Evolutionary conservation across 2,113 vertebrate species (phyloP).

Genomic region (Proterorhinus semilunaris): DNA sequence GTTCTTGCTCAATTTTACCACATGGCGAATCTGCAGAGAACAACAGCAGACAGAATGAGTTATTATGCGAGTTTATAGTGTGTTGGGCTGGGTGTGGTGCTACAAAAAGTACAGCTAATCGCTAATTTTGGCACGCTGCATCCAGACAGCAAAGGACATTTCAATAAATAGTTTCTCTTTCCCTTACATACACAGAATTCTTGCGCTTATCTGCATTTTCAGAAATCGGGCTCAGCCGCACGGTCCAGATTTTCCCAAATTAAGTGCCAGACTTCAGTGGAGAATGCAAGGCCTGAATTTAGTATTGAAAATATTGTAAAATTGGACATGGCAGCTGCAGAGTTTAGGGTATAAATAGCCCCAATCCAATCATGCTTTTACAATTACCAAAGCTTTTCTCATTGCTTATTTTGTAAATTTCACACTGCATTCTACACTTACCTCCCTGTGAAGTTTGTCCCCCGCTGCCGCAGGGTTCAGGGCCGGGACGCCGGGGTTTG

Average conservation of each 20-base stretch:
- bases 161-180: slow-evolving; percentile 33
- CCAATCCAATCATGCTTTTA: background rate
- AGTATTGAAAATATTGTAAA: slow-evolving; percentile 31
- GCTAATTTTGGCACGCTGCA: slow-evolving; percentile 56
- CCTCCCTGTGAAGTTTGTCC: slow-evolving; percentile 41
- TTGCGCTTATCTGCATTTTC: slow-evolving; percentile 25
- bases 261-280: slow-evolving; percentile 43
- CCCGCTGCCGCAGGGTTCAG: slow-evolving; percentile 1
- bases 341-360: slow-evolving; percentile 47
- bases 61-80: slow-evolving; percentile 1
- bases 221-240: slow-evolving; percentile 42
- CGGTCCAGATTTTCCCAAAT: slow-evolving; percentile 51
- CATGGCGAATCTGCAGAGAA: slow-evolving; percentile 18
- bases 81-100: slow-evolving; percentile 36
- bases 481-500: slow-evolving; percentile 29
- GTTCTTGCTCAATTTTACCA: slow-evolving; percentile 18
- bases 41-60: slow-evolving; percentile 21
- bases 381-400: background rate
- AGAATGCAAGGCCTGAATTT: slow-evolving; percentile 51
- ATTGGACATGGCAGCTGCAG: slow-evolving; percentile 45
- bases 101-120: slow-evolving; percentile 49
- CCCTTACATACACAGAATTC: slow-evolving; percentile 9
- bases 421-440: background rate
- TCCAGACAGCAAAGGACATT: slow-evolving; percentile 31
- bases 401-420: too few relatives aligned